Evolutionary conservation across 2,888 invertebrate species (phyloP).

Genomic region (Lasius fuliginosus): DNA sequence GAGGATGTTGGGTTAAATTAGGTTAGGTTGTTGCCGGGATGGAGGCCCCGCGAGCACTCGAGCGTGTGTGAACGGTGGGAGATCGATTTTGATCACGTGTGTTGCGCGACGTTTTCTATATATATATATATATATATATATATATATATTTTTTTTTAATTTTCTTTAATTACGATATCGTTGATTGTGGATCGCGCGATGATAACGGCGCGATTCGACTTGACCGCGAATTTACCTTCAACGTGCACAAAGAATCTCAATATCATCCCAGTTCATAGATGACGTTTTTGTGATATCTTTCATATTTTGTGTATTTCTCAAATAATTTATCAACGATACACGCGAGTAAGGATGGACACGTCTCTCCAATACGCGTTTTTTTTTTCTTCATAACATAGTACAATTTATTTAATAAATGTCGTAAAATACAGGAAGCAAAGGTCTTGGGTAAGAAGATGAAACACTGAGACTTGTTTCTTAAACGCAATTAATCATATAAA

Average conservation of each 20-base stretch:
- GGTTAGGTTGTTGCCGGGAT: constrained; percentile 2
- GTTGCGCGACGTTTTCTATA: background rate
- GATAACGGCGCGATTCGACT: background rate
- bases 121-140: too few relatives aligned
- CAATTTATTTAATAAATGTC: too few relatives aligned
- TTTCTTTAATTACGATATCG: background rate
- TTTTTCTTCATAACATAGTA: too few relatives aligned
- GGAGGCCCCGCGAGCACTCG: background rate
- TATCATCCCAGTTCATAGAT: background rate
- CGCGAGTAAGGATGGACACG: too few relatives aligned
- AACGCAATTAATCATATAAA: background rate
- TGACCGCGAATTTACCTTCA: background rate
- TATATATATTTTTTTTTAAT: background rate
- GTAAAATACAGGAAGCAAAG: too few relatives aligned
- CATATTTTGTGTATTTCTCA: background rate
- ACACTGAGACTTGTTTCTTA: background rate
- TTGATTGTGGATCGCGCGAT: background rate
- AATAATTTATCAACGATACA: background rate
- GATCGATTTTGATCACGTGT: background rate
- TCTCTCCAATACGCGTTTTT: too few relatives aligned
- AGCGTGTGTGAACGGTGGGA: background rate
- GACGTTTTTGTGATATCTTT: background rate
- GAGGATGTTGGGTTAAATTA: background rate
- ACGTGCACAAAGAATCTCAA: background rate
- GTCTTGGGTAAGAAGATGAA: background rate